Evolutionary conservation across 2,888 invertebrate species (phyloP).

Genomic region (Brachyptera risi): DNA sequence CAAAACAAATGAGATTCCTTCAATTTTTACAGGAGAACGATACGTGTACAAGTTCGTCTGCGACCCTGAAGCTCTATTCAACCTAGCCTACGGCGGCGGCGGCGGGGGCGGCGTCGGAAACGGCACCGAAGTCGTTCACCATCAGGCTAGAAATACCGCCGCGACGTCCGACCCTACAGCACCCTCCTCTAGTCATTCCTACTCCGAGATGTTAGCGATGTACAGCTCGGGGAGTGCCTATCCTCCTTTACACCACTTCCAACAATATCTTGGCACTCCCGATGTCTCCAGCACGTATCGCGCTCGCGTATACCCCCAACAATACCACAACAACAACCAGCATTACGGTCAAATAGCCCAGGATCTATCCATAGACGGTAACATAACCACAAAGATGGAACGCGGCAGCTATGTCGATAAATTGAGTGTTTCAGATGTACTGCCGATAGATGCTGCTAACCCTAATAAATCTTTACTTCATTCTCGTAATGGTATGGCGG

Average conservation of each 20-base stretch:
- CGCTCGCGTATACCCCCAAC: slow-evolving; percentile 18
- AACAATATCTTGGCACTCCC: slow-evolving; percentile 24
- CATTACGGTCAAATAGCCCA: slow-evolving; percentile 13
- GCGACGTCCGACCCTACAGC: neutral
- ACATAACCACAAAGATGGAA: neutral
- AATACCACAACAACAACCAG: slow-evolving; percentile 17
- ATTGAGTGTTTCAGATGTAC: neutral
- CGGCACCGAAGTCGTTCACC: neutral
- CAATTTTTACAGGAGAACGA: slow-evolving; percentile 65
- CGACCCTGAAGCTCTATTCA: slow-evolving; percentile 86
- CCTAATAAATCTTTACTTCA: neutral
- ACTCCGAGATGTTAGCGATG: slow-evolving; percentile 32
- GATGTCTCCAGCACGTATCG: neutral
- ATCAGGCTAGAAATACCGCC: neutral
- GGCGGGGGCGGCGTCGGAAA: slow-evolving; percentile 30
- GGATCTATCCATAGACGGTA: slow-evolving; percentile 24
- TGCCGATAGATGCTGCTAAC: neutral
- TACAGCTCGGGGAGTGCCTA: slow-evolving; percentile 26
- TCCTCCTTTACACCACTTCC: slow-evolving; percentile 29
- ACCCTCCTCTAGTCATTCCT: slow-evolving; percentile 7
- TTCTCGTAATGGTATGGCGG: neutral
- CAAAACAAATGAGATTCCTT: too few species aligned
- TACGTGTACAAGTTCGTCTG: slow-evolving; percentile 97
- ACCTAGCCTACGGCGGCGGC: slow-evolving; percentile 62
- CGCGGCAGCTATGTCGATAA: neutral